Conservation (phyloP, 1,140 invertebrate species). For the Conopomorpha cramerella region DNA sequence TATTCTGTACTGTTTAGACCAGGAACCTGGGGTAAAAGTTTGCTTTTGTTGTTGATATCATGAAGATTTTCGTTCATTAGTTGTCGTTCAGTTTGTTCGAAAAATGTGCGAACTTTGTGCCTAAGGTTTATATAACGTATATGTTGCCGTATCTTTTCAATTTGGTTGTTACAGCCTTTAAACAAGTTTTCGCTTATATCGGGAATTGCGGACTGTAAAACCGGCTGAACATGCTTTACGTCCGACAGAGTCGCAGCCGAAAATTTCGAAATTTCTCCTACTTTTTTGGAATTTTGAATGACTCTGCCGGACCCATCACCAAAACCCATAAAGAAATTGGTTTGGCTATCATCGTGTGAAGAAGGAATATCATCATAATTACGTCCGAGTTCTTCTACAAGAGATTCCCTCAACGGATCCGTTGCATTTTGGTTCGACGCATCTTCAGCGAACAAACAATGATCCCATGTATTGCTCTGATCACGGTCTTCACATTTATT, state of each 20-base stretch:
- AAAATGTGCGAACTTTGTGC: slow-evolving; percentile 36
- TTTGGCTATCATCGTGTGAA: slow-evolving; percentile 20
- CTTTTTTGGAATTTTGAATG: slow-evolving; percentile 42
- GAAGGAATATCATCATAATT: slow-evolving; percentile 14
- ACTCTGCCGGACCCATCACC: slow-evolving; percentile 61
- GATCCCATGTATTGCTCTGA: too few relatives aligned
- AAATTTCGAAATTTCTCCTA: slow-evolving; percentile 37
- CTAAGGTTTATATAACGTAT: slow-evolving; percentile 23
- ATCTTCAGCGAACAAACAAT: too few relatives aligned
- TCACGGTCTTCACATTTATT: slow-evolving; percentile 8
- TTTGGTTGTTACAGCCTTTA: slow-evolving; percentile 17
- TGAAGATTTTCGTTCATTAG: slow-evolving; percentile 19
- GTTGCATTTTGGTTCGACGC: too few relatives aligned
- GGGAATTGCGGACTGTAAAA: slow-evolving; percentile 30
- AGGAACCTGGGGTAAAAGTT: slow-evolving; percentile 10
- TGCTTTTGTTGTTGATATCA: slow-evolving; percentile 16
- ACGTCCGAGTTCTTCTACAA: slow-evolving; percentile 30
- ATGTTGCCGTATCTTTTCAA: slow-evolving; percentile 19
- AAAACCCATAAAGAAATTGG: slow-evolving; percentile 59
- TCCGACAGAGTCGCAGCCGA: slow-evolving; percentile 62
- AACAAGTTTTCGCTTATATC: slow-evolving; percentile 10
- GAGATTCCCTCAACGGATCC: slow-evolving; percentile 20
- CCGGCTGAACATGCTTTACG: slow-evolving; percentile 56
- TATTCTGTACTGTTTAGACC: slow-evolving; percentile 27
- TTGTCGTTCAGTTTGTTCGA: slow-evolving; percentile 18